Evolutionary conservation across 2,113 vertebrate species (phyloP).

Genomic region (Sinocyclocheilus maitianheensis): DNA sequence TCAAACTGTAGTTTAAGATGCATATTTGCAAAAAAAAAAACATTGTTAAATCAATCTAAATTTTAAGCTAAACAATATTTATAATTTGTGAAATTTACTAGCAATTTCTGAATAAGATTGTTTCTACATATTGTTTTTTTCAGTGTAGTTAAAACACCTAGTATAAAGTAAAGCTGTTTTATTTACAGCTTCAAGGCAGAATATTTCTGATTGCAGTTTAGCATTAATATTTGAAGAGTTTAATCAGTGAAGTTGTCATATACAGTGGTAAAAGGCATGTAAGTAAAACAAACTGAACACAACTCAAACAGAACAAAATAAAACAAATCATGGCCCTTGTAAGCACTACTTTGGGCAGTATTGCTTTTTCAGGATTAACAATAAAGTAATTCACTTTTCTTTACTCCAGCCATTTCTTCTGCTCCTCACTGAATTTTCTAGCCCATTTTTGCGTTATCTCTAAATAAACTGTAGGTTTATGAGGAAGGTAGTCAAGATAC

Average conservation of each 20-base stretch:
- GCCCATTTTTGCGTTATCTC: conserved; percentile 95
- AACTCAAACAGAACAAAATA: background rate
- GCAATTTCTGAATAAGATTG: background rate
- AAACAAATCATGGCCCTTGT: background rate
- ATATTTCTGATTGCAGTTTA: background rate
- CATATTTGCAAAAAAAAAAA: background rate
- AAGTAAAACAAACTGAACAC: background rate
- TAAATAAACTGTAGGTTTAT: conserved; percentile 88
- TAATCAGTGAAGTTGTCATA: background rate
- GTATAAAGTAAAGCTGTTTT: background rate
- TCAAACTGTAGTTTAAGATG: background rate
- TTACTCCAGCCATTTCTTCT: conserved; percentile 80
- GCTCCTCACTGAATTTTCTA: conserved; percentile 83
- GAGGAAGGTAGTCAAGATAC: conserved; percentile 92
- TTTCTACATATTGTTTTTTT: background rate
- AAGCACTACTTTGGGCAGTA: background rate
- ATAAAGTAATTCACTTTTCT: background rate
- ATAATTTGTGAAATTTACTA: background rate
- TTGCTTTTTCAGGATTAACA: background rate
- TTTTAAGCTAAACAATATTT: background rate
- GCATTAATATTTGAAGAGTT: background rate
- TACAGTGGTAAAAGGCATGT: background rate
- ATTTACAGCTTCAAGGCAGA: background rate
- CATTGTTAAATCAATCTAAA: too few relatives aligned
- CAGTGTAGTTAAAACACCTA: background rate